Evolutionary conservation across 2,797 vertebrate species (phyloP), one percentile per base, ranked within the genome.

Genomic region (Todus mexicanus): DNA sequence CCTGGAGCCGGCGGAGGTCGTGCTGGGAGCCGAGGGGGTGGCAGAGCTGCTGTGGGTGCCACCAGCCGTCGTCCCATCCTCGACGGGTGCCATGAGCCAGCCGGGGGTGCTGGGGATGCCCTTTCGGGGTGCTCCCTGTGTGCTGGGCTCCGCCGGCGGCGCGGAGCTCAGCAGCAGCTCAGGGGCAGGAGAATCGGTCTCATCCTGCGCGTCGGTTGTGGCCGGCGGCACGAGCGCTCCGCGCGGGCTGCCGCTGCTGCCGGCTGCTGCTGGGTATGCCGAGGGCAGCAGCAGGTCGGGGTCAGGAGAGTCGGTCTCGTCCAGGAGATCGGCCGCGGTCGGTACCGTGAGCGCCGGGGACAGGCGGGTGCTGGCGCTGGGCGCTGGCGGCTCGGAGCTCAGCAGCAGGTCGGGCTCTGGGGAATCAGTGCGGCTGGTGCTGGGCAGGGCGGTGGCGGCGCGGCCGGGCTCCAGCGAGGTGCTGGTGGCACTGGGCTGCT

Each of bases 301-400:
- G 1, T 64, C 6, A 0, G 70, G 64, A 27, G 76, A 13, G 10
- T 90, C 23, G 0, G 48, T 70, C 18, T 84, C 81, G 8, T 56
- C 77, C 63, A 9, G 2, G 5, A 5, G 21, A 3, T 23, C 1
- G 0, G 47, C 45, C 0, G 74, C 20, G 70, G 47, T 5, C 0
- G 8, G 4, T 11, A 15, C 29, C 7, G 0, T 4, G 0, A 3
- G 23, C 1, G 6, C 43, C 9, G 0, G 5, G 37, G 5, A 40
- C 45, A 48, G 60, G 57, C 19, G 70, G 79, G 22, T 2, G 2
- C 3, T 3, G 29, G 48, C 27, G 54, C 69, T 3, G 3, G 0
- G 47, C 10, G 29, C 6, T 23, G 61, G 29, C 8, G 38, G 4
- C 0, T 14, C 17, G 6, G 26, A 26, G 51, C 31, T 11, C 27